Evolutionary conservation across 1,140 invertebrate genomes (phyloP).

Genomic region (Aethina tumida): DNA sequence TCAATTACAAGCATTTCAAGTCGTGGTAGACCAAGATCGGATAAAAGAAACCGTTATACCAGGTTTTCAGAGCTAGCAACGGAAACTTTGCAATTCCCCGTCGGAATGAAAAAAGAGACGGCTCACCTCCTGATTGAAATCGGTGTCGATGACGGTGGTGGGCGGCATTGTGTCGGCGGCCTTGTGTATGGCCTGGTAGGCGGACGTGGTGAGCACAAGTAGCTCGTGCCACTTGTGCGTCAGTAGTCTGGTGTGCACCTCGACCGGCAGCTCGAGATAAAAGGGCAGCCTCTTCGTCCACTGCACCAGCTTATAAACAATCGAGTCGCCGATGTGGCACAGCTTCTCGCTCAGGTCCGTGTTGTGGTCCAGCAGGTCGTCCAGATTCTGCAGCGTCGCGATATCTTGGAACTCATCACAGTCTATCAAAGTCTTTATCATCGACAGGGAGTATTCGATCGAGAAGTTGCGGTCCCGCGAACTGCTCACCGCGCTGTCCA

Average conservation of each 20-base stretch:
- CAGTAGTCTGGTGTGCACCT: conserved; percentile 86
- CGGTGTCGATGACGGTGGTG: conserved; percentile 47
- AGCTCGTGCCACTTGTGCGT: conserved; percentile 98
- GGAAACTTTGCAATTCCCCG: too few relatives aligned
- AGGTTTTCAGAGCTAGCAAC: too few relatives aligned
- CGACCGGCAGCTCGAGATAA: conserved; percentile 88
- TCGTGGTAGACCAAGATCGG: too few relatives aligned
- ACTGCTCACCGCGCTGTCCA: conserved; percentile 78
- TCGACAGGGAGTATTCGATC: conserved; percentile 66
- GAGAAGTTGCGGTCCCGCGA: conserved; percentile 73
- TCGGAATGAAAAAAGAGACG: background rate
- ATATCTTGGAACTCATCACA: conserved; percentile 95
- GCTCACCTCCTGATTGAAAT: conserved; percentile 66
- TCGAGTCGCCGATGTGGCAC: conserved; percentile 91
- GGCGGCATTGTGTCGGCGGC: conserved; percentile 25
- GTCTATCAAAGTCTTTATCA: conserved; percentile 85
- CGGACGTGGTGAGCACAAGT: conserved; percentile 84
- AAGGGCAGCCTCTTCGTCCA: conserved; percentile 97
- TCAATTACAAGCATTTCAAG: too few relatives aligned
- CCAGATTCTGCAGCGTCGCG: conserved; percentile 79
- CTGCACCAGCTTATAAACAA: conserved; percentile 93
- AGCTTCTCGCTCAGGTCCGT: conserved; percentile 85
- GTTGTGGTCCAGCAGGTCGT: conserved; percentile 82
- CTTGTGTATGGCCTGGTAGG: conserved; percentile 80
- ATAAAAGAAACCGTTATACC: too few relatives aligned